phyloP scores from a whole-genome alignment of 2,113 vertebrate species.

The Lamprologus tigripictilis region DNA sequence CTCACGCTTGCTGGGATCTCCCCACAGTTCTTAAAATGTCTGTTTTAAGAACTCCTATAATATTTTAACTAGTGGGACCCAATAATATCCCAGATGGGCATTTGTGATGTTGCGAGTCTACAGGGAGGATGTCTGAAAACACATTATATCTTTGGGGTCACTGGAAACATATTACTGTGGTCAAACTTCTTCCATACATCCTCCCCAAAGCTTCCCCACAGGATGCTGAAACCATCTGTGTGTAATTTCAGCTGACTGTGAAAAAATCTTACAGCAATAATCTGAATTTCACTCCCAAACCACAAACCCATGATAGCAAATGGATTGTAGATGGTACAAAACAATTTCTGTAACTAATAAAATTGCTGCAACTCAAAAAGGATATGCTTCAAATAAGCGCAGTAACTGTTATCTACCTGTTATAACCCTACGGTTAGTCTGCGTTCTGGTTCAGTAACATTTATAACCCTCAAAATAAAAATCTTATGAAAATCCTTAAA shows the following conservation, averaged over 20 bases:
- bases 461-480: not conserved
- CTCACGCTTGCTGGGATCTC: not conserved
- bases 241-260: not conserved
- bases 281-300: not conserved
- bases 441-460: accelerated
- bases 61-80: not conserved
- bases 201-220: not conserved
- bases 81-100: not conserved
- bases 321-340: not conserved
- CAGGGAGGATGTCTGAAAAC: conserved; percentile 7
- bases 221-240: conserved; percentile 7
- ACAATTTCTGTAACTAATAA: not conserved
- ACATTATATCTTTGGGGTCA: not conserved
- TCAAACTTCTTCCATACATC: not conserved
- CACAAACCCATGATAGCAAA: not conserved
- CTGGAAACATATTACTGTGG: not conserved
- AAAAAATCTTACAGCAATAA: not conserved
- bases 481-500: not conserved
- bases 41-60: not conserved
- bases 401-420: not conserved
- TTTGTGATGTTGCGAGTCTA: not conserved
- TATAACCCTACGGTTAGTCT: not conserved
- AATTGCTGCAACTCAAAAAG: not conserved
- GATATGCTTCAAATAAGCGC: accelerated
- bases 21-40: not conserved